Conservation (phyloP, 2,113 vertebrate genomes). For the Pungitius pungitius region DNA sequence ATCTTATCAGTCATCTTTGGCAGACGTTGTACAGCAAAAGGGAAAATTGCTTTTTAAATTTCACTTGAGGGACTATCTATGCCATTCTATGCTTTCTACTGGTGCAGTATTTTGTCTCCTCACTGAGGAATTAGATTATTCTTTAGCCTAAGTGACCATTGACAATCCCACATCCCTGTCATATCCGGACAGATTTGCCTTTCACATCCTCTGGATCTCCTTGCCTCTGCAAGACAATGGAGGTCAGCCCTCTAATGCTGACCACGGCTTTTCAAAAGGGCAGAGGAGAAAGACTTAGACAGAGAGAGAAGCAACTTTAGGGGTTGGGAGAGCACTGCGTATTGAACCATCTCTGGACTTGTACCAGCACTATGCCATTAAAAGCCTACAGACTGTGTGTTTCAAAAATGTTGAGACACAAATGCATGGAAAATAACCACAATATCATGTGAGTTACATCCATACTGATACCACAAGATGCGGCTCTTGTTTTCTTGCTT, state of each 20-base stretch:
- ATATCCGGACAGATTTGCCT: constrained; percentile 67
- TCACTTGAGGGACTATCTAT: constrained; percentile 53
- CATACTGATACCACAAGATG: neutral
- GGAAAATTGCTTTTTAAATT: constrained; percentile 67
- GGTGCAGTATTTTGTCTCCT: constrained; percentile 54
- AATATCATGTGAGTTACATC: neutral
- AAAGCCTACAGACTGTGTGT: neutral
- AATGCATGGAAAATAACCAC: neutral
- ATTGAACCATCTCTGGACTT: constrained; percentile 35
- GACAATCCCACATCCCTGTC: constrained; percentile 65
- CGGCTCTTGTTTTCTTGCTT: neutral
- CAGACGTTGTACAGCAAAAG: constrained; percentile 54
- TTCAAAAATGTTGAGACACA: neutral
- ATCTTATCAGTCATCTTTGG: constrained; percentile 69
- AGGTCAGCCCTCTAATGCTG: constrained; percentile 72
- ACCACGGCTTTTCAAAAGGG: constrained; percentile 61
- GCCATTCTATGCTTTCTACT: constrained; percentile 54
- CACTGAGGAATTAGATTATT: constrained; percentile 68
- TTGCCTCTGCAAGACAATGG: constrained; percentile 57
- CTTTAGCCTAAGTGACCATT: constrained; percentile 69
- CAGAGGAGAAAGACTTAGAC: constrained; percentile 42
- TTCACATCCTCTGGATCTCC: constrained; percentile 59
- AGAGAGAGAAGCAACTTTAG: constrained; percentile 12
- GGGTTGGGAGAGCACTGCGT: constrained; percentile 12
- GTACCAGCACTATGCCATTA: constrained; percentile 5